A percentile compares a stretch with the other conserved stretches of the same genome.
Conservation (phyloP, 35 echinoderm and acorn worm genomes). For the Holothuria glaberrima region DNA sequence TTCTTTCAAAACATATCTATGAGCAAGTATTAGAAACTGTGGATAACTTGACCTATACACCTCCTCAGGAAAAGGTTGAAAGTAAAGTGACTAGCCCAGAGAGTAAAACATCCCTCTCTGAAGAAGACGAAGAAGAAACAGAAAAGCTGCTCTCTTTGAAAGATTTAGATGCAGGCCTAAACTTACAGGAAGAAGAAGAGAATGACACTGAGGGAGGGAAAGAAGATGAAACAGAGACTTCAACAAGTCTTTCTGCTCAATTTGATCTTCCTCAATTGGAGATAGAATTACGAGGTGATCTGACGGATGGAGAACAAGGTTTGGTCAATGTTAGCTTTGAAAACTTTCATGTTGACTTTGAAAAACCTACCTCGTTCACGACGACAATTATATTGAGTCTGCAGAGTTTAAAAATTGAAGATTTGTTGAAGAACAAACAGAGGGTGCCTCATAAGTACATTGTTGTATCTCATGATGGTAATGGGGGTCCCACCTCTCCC, state of each 20-base stretch:
- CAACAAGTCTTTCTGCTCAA: constrained; percentile 65
- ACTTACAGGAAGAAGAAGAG: neutral
- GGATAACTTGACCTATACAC: constrained; percentile 84
- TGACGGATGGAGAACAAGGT: constrained; percentile 93
- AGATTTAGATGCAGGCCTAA: neutral
- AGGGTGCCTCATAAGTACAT: constrained; percentile 79
- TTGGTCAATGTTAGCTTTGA: constrained; percentile 80
- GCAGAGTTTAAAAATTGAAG: constrained; percentile 84
- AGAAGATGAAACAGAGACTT: neutral
- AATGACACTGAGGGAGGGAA: neutral
- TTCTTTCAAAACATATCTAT: constrained; percentile 91
- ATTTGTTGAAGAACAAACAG: constrained; percentile 69
- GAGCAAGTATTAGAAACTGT: constrained; percentile 93
- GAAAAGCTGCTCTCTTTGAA: constrained; percentile 10
- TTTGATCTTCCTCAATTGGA: constrained; percentile 89
- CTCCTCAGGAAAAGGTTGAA: neutral
- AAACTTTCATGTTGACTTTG: constrained; percentile 87
- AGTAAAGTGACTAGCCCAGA: neutral
- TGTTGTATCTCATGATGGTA: constrained; percentile 69
- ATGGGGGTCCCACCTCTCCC: neutral
- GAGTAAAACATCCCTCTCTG: neutral
- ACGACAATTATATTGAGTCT: constrained; percentile 77
- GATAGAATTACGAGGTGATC: constrained; percentile 77
- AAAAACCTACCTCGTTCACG: constrained; percentile 70
- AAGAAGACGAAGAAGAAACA: neutral